Base-by-base conservation (phyloP, 1,140 invertebrate genomes). In the Bradysia coprophila region DNA sequence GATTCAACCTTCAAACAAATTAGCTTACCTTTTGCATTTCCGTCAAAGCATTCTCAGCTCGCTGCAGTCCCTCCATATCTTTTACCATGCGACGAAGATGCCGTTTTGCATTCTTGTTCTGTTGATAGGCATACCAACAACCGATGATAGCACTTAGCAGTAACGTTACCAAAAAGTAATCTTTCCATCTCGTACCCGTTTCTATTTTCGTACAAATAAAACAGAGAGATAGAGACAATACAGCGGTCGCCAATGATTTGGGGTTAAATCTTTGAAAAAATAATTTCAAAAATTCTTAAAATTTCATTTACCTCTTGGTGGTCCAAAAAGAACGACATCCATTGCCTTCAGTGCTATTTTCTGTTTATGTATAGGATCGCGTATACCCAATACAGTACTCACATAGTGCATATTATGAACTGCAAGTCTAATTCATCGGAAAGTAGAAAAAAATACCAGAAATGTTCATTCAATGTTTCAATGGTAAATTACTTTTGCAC, bases 311-410 rank as follows among this genome's bases (percentile, higher is more conserved):
- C 89, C 85, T 79, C 91, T 91, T n/a, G 91, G 90, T 42, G 89
- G 84, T 34, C 93, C 93, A 67, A 97, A 97, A 9, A 97, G 67
- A 8, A 97, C 91, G 44, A 93, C 83, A 64, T 97, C 93, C 85
- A 93, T 94, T 28, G 92, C 91, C 67, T 97, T 96, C 20, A 96
- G 66, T 3, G 87, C 78, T 42, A 97, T 79, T 66, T 96, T 96
- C 67, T 94, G 89, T 57, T 88, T 91, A 61, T 96, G 90, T 51
- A 94, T 93, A 13, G 86, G 84, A 68, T 96, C 91, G 62, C 93
- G 94, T 49, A 97, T 94, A n/a, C 91, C 91, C 47, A 96, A 67
- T 24, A 82, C 73, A 56, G 76, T 81, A 56, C 72, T 80, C 34
- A 93, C 65, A 64, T 84, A 90, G 51, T 90, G 79, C 65, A 84